phyloP scores from a whole-genome alignment of 2,113 vertebrate genomes.

The Vireo altiloquus region DNA sequence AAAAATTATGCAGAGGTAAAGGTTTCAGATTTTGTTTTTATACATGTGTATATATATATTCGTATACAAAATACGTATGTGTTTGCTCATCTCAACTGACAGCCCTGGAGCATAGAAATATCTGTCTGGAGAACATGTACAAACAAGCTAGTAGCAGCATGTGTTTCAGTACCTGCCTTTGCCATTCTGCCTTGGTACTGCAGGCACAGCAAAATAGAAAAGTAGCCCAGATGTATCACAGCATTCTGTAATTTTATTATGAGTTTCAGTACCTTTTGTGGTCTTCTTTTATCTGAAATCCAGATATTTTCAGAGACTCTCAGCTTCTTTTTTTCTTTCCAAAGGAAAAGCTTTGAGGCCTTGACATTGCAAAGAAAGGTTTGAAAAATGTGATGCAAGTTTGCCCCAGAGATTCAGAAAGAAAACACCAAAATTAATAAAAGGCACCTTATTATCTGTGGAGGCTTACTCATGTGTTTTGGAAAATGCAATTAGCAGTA shows the following conservation, averaged over 20 bases:
- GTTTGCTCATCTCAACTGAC: not conserved
- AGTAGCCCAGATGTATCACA: not conserved
- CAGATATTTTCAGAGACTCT: not conserved
- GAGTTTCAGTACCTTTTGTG: not conserved
- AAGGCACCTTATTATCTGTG: not conserved
- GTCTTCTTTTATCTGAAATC: not conserved
- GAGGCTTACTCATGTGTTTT: not conserved
- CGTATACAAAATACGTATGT: not conserved
- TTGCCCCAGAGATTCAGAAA: not conserved
- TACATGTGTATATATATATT: not conserved
- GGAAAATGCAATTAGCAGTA: not conserved
- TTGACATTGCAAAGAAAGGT: not conserved
- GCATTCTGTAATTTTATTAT: not conserved
- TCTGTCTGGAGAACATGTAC: not conserved
- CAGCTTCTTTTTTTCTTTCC: slow-evolving; percentile 9
- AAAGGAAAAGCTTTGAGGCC: not conserved
- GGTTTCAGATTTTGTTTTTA: not conserved
- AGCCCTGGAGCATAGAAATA: not conserved
- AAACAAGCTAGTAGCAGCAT: not conserved
- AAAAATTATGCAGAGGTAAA: not conserved
- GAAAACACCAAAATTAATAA: not conserved
- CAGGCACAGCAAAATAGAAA: not conserved
- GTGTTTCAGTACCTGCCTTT: not conserved
- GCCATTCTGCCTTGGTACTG: not conserved
- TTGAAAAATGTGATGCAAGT: not conserved